Evolutionary conservation across 2,888 invertebrate species (phyloP).

Genomic region (Coecobrya sp.): DNA sequence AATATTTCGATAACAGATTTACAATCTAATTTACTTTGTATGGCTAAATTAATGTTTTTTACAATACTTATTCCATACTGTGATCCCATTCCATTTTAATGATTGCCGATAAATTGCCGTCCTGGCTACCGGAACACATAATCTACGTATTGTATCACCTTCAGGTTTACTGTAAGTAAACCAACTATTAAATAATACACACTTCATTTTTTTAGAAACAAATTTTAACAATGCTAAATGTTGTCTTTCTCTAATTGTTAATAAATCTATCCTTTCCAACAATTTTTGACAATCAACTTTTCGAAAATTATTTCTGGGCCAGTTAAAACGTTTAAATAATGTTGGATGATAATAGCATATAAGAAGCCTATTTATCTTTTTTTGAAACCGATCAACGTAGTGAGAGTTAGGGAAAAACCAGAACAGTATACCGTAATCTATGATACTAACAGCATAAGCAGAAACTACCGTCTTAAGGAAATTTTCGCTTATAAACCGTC

Average conservation of each 20-base stretch:
- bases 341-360: background rate
- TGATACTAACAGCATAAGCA: background rate
- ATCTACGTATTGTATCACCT: background rate
- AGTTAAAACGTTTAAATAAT: background rate
- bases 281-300: background rate
- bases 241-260: background rate
- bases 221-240: background rate
- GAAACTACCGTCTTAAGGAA: conserved; percentile 20
- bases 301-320: background rate
- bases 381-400: background rate
- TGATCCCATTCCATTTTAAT: background rate
- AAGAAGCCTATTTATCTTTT: background rate
- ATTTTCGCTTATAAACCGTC: background rate
- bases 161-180: background rate
- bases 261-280: background rate
- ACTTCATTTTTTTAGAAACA: background rate
- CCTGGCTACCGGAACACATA: background rate
- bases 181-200: background rate
- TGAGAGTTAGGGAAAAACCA: background rate
- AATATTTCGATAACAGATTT: background rate
- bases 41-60: background rate
- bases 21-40: background rate
- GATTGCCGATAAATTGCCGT: background rate
- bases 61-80: background rate
- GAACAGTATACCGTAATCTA: conserved; percentile 15